Conservation (phyloP, 2,113 vertebrate species). For the Mesitornis unicolor region DNA sequence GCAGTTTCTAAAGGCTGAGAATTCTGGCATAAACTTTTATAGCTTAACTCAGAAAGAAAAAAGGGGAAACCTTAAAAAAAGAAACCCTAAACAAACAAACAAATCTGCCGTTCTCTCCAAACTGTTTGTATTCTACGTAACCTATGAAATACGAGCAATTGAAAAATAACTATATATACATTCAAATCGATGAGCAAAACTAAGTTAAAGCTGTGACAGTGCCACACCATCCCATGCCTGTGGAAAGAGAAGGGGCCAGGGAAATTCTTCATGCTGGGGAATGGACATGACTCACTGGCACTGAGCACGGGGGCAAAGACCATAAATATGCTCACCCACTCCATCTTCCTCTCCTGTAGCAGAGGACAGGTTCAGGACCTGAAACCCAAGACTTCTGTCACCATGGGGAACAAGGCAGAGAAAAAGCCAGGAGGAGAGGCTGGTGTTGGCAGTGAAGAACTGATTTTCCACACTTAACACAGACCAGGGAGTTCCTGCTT, state of each 20-base stretch:
- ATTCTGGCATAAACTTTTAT: not conserved
- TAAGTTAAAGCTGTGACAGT: not conserved
- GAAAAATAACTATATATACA: not conserved
- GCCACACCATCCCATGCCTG: not conserved
- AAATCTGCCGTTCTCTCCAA: not conserved
- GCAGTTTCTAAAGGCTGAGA: not conserved
- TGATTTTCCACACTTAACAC: not conserved
- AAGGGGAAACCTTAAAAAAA: not conserved
- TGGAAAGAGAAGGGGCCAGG: not conserved
- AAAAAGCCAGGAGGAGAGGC: not conserved
- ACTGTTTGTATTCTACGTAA: not conserved
- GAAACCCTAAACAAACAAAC: not conserved
- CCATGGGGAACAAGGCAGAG: not conserved
- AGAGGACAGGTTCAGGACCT: not conserved
- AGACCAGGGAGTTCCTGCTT: not conserved
- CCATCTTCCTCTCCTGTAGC: not conserved
- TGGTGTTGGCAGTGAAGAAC: not conserved
- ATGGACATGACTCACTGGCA: accelerated
- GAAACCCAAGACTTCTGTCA: not conserved
- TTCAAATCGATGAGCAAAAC: not conserved
- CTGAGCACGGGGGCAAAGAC: accelerated
- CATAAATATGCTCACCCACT: not conserved
- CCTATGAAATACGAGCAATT: not conserved
- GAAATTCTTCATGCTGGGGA: not conserved
- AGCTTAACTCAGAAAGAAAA: not conserved